These are phyloP conservation scores for Cassiopea xamachana DNA, from an alignment of 30 jellyfish, hydroid and myxozoan genomes.

Conservation along the genomic window DNA sequence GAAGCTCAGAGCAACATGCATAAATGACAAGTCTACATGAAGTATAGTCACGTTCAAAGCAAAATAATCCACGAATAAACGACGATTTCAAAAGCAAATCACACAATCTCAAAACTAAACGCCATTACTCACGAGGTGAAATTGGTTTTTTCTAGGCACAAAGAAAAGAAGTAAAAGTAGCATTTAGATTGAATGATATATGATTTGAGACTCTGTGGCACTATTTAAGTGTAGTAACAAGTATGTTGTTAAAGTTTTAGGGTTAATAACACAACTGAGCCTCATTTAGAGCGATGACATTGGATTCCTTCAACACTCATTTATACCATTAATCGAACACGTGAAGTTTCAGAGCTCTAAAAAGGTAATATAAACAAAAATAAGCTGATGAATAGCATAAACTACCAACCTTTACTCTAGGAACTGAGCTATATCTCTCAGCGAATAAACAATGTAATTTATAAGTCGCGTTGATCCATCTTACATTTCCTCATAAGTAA, in stretches of 20 bases:
- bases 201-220: no score
- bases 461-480: not conserved
- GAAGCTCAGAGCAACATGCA: not conserved
- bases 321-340: not conserved
- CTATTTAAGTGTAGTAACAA: no score
- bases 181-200: no score
- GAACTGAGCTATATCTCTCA: not conserved
- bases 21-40: not conserved
- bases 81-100: not conserved
- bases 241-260: no score
- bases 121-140: not conserved
- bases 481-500: not conserved
- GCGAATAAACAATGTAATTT: not conserved
- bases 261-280: not conserved
- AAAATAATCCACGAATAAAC: not conserved
- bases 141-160: not conserved
- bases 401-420: not conserved
- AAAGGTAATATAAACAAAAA: not conserved
- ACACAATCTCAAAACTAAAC: not conserved
- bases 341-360: not conserved
- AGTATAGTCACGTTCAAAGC: not conserved
- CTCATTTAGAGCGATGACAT: constrained; percentile 8
- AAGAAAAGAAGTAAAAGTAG: no score
- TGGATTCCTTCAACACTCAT: not conserved
- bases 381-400: not conserved